phyloP scores from a whole-genome alignment of 2,797 vertebrate species.

The Crenuchus spilurus region DNA sequence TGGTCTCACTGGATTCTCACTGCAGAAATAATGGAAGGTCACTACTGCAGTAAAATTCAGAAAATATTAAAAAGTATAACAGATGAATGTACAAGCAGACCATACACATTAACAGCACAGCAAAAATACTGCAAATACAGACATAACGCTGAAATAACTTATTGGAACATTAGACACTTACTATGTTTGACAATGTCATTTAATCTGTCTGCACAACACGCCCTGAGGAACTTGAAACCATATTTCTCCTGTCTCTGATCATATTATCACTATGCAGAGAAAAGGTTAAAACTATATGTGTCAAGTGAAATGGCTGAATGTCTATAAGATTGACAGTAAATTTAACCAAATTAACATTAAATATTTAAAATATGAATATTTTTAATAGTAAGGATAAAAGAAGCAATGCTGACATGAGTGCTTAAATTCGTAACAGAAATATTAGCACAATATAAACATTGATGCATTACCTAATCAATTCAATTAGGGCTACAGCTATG shows the following conservation, averaged over 20 bases:
- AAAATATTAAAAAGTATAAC: background rate
- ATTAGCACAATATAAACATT: background rate
- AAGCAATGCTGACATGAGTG: background rate
- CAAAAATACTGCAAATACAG: constrained; percentile 34
- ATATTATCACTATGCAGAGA: constrained; percentile 68
- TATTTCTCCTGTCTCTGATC: constrained; percentile 71
- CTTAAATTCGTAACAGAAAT: no score
- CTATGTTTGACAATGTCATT: constrained; percentile 74
- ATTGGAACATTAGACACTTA: constrained; percentile 51
- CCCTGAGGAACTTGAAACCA: constrained; percentile 66
- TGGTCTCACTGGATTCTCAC: no score
- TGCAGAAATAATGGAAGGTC: background rate
- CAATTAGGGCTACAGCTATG: no score
- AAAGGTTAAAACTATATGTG: constrained; percentile 77
- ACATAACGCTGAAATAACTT: constrained; percentile 56
- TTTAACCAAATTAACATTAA: background rate
- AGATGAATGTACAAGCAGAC: background rate
- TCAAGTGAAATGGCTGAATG: constrained; percentile 64
- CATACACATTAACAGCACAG: background rate
- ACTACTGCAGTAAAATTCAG: background rate
- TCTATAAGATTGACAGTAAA: constrained; percentile 55
- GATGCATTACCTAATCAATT: background rate
- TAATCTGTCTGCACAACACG: constrained; percentile 62
- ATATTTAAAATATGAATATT: background rate
- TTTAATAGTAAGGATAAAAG: background rate